Percentiles rank a stretch among this genome's conserved stretches.
Evolutionary conservation across 2,888 invertebrate genomes (phyloP).

Genomic region (Trichogramma evanescens): DNA sequence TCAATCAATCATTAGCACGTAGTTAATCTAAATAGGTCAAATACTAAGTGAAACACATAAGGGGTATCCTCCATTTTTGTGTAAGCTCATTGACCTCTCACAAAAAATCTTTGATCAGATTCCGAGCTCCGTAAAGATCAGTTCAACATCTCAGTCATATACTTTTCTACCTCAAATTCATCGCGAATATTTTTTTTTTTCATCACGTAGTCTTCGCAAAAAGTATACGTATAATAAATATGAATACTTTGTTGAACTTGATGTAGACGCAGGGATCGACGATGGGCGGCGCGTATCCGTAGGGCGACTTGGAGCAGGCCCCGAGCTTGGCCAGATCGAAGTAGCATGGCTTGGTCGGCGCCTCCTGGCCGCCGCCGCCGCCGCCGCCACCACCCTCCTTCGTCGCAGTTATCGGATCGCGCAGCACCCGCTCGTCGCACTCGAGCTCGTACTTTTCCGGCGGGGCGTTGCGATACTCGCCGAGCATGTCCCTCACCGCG

Average conservation of each 20-base stretch:
- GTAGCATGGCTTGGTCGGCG: conserved; percentile 29
- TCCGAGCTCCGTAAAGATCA: too few species aligned
- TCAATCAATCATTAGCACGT: too few species aligned
- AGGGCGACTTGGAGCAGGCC: conserved; percentile 32
- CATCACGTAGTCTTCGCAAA: not conserved
- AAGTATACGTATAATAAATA: not conserved
- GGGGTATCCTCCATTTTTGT: too few species aligned
- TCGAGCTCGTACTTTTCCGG: conserved; percentile 22
- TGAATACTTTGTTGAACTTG: conserved; percentile 36
- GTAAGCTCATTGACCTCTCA: too few species aligned
- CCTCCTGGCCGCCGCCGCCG: too few species aligned
- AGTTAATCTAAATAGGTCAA: too few species aligned
- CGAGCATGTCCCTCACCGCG: conserved; percentile 25
- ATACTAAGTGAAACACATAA: too few species aligned
- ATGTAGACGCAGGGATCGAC: conserved; percentile 35
- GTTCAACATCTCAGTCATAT: too few species aligned
- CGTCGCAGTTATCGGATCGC: not conserved
- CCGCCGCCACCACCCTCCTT: too few species aligned
- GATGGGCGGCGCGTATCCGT: conserved; percentile 29
- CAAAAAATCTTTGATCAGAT: too few species aligned
- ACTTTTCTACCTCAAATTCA: too few species aligned
- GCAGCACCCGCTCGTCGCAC: conserved; percentile 21
- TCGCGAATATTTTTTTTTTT: too few species aligned
- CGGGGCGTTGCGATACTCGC: not conserved
- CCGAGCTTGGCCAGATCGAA: conserved; percentile 33